Evolutionary conservation across 2,888 invertebrate species (phyloP), one percentile per base, ranked within the genome.

Genomic region (Ariolimax columbianus): DNA sequence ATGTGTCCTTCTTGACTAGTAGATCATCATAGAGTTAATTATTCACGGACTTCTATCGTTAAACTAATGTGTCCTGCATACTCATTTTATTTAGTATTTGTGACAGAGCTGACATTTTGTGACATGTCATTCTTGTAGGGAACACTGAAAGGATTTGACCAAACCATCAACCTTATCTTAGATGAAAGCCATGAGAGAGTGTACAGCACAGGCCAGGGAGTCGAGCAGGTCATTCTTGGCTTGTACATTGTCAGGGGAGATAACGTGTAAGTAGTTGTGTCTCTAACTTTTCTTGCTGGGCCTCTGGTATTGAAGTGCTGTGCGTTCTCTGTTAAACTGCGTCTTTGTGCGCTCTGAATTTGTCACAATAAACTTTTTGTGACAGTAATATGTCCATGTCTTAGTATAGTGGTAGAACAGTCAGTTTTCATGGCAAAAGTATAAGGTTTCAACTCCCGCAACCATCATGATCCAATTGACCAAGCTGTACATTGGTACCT

Each of bases 171-270:
- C 94, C 95, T 99, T 89, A 98, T 99, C 91, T 95, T 99, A 88
- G 99, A 99, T 93, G 99, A 99, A 94, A 98, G 98, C 59, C 98
- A 99, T 93, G 99, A 99, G 94, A 95, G 99, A 91, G 98, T 99
- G n/a, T 99, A 98, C 95, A 98, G 98, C 78, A 96, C 97, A 19
- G 96, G 97, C 0, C 96, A 97, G 89, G 99, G 99, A 51, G 97
- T 99, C 59, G 97, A 98, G 92, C 97, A 97, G 95, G 98, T 99
- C 85, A 97, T 98, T 85, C 95, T 99, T 73, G 99, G 99, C 38
- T 95, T 99, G 82, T 99, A 99, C 93, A 98, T 99, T 88, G 98
- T 99, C 90, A 96, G 99, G 91, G 99, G 99, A 87, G 99, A 99
- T 93, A 99, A 99, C 95, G 97, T 99, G 95, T 97, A 95, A 95